Conservation (phyloP, 2,888 invertebrate species). For the Apamea crenata region DNA sequence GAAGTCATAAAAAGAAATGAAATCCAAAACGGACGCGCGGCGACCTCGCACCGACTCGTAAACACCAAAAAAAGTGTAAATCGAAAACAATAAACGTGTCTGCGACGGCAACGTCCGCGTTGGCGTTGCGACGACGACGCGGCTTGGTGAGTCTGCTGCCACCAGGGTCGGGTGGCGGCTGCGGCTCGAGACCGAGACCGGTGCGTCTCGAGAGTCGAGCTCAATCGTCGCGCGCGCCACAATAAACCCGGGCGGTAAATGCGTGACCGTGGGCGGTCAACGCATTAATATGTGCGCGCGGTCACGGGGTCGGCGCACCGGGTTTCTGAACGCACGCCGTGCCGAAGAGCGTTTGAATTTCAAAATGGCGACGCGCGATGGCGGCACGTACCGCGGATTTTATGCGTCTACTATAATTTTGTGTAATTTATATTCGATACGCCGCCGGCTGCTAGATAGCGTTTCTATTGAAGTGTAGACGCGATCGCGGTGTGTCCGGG, state of each 20-base stretch:
- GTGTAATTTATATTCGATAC: constrained; percentile 89
- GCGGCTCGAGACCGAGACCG: constrained; percentile 11
- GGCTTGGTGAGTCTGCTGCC: constrained; percentile 26
- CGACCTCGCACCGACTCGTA: constrained; percentile 85
- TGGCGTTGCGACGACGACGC: constrained; percentile 19
- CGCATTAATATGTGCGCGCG: constrained; percentile 87
- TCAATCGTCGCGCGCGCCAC: constrained; percentile 64
- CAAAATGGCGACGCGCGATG: constrained; percentile 78
- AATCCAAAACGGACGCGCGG: constrained; percentile 83
- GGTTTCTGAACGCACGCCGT: constrained; percentile 76
- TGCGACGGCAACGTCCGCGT: constrained; percentile 73
- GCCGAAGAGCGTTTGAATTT: constrained; percentile 73
- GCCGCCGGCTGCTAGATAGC: constrained; percentile 83
- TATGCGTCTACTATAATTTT: constrained; percentile 84
- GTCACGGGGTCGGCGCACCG: constrained; percentile 87
- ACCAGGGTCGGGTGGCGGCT: constrained; percentile 27
- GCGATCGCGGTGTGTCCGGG: constrained; percentile 83
- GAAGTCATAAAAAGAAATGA: constrained; percentile 79
- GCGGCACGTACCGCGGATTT: constrained; percentile 79
- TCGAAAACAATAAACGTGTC: constrained; percentile 87
- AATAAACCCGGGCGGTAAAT: constrained; percentile 79
- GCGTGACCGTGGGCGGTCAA: constrained; percentile 87
- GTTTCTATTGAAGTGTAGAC: constrained; percentile 85
- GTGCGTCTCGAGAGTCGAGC: constrained; percentile 57
- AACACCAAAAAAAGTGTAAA: constrained; percentile 87